phyloP scores from a whole-genome alignment of 2,888 invertebrate genomes.

The Pocota personata region DNA sequence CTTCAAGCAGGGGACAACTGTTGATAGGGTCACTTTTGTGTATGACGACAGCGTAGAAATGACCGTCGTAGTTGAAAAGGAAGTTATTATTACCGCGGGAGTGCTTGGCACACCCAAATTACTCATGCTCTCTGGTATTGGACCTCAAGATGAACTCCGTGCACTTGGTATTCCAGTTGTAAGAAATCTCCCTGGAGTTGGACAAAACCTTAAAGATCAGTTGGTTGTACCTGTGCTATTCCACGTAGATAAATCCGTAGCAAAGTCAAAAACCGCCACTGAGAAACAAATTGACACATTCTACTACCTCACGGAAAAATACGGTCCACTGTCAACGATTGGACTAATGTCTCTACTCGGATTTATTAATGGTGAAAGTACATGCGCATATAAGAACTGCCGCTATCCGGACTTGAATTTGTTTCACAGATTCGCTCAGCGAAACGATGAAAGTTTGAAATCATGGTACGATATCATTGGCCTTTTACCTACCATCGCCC shows the following conservation, averaged over 20 bases:
- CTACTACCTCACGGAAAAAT: conserved; percentile 83
- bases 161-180: conserved; percentile 75
- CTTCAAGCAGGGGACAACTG: conserved; percentile 83
- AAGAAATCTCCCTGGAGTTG: conserved; percentile 83
- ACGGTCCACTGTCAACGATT: conserved; percentile 83
- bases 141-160: conserved; percentile 76
- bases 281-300: conserved; percentile 76
- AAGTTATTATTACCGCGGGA: conserved; percentile 80
- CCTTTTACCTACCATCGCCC: conserved; percentile 7
- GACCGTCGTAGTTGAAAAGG: conserved; percentile 78
- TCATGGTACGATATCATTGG: conserved; percentile 25
- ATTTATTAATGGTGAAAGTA: conserved; percentile 84
- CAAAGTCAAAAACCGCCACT: conserved; percentile 76
- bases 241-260: conserved; percentile 64
- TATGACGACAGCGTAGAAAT: conserved; percentile 82
- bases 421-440: conserved; percentile 82
- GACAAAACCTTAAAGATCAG: conserved; percentile 91
- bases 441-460: conserved; percentile 67
- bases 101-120: conserved; percentile 79
- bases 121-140: conserved; percentile 80
- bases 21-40: conserved; percentile 82
- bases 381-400: conserved; percentile 79
- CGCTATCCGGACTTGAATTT: conserved; percentile 86
- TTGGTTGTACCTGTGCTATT: conserved; percentile 84
- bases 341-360: conserved; percentile 83